Percentiles rank a stretch among this genome's conserved stretches.
phyloP scores from a whole-genome alignment of 2,113 vertebrate species.

The Rhea pennata region DNA sequence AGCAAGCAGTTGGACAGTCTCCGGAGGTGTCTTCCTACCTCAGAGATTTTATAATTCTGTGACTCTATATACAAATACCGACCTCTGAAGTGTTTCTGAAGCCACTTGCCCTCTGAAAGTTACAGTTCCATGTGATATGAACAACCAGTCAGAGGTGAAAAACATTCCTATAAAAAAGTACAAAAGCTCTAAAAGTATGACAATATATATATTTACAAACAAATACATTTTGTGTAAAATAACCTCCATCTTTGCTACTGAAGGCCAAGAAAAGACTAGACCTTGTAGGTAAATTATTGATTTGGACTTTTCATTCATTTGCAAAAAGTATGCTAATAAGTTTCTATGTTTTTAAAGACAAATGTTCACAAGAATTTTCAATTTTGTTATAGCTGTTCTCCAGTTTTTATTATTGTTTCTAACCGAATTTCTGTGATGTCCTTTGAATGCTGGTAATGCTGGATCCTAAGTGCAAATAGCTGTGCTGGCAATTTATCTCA shows the following conservation, averaged over 20 bases:
- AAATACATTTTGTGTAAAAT: not conserved
- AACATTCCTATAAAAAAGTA: not conserved
- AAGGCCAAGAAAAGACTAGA: not conserved
- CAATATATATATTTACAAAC: accelerated
- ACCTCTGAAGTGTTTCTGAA: not conserved
- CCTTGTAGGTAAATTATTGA: not conserved
- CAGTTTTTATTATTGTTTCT: not conserved
- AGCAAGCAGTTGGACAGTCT: not conserved
- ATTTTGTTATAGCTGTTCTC: not conserved
- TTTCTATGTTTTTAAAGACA: not conserved
- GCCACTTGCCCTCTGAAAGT: not conserved
- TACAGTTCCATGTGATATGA: not conserved
- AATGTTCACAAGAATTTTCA: not conserved
- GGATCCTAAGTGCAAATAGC: not conserved
- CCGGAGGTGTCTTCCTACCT: not conserved
- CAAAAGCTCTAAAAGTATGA: not conserved
- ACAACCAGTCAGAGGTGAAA: not conserved
- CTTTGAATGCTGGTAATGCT: not conserved
- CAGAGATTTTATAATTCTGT: accelerated
- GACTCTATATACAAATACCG: not conserved
- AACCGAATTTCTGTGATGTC: not conserved
- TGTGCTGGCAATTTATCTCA: not conserved
- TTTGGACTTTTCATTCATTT: not conserved
- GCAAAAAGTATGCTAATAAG: not conserved
- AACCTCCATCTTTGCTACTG: not conserved